These are phyloP conservation scores for Stomatorhinus ivindoensis DNA, from an alignment of 2,113 vertebrate species.

Conservation along the genomic window DNA sequence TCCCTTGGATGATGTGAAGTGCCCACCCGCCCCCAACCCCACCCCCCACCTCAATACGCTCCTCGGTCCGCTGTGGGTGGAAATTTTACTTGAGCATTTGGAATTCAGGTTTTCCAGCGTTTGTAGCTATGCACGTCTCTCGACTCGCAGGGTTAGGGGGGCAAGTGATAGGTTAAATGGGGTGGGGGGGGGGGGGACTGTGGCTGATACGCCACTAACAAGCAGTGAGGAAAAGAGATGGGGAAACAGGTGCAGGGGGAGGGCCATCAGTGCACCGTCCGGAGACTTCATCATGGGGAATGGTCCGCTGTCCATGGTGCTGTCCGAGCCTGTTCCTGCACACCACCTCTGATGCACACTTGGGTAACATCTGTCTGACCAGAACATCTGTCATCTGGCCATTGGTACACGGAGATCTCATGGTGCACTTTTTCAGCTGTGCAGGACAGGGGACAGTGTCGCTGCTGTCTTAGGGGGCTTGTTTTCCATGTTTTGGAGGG, in stretches of 20 bases:
- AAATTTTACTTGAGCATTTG: neutral
- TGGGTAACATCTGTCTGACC: neutral
- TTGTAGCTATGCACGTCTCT: neutral
- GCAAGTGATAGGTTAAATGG: neutral
- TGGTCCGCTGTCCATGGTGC: neutral
- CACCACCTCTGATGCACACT: conserved; percentile 9
- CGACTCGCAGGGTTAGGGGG: neutral
- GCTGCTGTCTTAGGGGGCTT: neutral
- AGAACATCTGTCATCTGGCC: neutral
- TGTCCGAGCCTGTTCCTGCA: conserved; percentile 3
- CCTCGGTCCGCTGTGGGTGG: neutral
- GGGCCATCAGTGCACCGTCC: neutral
- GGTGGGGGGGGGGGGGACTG: neutral
- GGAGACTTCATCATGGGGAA: conserved; percentile 7
- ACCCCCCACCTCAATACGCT: neutral
- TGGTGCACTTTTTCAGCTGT: neutral
- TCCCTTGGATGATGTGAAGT: neutral
- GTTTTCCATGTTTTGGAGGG: neutral
- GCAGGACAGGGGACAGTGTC: neutral
- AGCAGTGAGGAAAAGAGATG: neutral
- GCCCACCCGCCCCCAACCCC: too few relatives aligned
- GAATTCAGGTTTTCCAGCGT: neutral
- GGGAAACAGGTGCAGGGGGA: neutral
- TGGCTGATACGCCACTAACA: neutral
- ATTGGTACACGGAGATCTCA: neutral